These are phyloP conservation scores for Drosophila helvetica DNA, from an alignment of 2,888 invertebrate species.

Conservation along the genomic window DNA sequence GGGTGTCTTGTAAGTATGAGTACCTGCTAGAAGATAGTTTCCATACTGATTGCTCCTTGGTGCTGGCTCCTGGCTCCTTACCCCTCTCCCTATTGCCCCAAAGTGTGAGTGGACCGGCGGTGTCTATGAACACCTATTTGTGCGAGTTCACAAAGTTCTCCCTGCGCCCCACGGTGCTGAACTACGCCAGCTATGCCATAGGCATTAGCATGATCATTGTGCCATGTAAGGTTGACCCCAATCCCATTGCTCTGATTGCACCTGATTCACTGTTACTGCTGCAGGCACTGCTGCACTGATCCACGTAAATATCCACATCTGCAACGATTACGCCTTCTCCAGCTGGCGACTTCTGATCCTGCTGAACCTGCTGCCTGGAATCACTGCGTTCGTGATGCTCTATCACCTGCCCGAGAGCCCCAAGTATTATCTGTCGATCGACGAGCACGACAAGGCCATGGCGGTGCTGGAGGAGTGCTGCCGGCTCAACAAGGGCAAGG, in stretches of 20 bases:
- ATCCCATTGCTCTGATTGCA: not conserved
- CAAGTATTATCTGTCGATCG: constrained; percentile 37
- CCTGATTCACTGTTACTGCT: not conserved
- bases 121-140: constrained; percentile 36
- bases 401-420: constrained; percentile 46
- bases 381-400: not conserved
- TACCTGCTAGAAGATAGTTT: not conserved
- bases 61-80: no score
- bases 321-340: not conserved
- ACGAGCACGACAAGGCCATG: constrained; percentile 22
- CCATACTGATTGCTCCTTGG: not conserved
- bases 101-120: constrained; percentile 34
- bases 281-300: constrained; percentile 9
- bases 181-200: constrained; percentile 16
- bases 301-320: constrained; percentile 10
- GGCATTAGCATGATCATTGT: constrained; percentile 20
- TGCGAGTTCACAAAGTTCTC: constrained; percentile 31
- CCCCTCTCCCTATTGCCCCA: no score
- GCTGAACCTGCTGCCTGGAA: constrained; percentile 15
- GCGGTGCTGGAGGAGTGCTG: constrained; percentile 36
- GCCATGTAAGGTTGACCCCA: constrained; percentile 30
- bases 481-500: constrained; percentile 27
- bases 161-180: constrained; percentile 41
- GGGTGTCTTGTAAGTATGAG: constrained; percentile 34
- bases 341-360: constrained; percentile 44